phyloP scores from a whole-genome alignment of 35 echinoderm and acorn worm species.

The Acanthaster planci region DNA sequence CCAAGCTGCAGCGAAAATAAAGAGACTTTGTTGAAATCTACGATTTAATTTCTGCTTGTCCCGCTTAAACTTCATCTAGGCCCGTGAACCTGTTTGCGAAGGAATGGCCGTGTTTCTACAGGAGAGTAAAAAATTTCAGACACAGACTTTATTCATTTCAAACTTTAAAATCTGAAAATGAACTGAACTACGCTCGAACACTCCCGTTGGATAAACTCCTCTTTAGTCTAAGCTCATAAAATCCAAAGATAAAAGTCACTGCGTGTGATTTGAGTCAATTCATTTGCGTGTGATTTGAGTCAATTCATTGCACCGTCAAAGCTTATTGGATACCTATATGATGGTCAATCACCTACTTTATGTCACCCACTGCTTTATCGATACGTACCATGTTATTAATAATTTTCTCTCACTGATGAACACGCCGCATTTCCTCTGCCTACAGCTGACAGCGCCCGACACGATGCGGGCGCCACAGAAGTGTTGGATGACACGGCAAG shows the following conservation, averaged over 20 bases:
- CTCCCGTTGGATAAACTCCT: too few species aligned
- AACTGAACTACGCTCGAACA: too few species aligned
- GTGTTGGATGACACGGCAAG: neutral
- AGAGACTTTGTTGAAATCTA: neutral
- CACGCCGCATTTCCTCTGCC: neutral
- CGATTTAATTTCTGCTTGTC: neutral
- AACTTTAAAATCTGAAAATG: too few species aligned
- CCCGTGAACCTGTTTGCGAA: neutral
- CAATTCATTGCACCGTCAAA: too few species aligned
- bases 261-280: too few species aligned
- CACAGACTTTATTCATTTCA: too few species aligned
- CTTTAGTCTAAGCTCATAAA: too few species aligned
- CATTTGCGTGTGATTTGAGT: too few species aligned
- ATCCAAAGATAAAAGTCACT: too few species aligned
- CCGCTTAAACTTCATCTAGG: neutral
- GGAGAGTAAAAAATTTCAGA: neutral
- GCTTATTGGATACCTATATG: too few species aligned
- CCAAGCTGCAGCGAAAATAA: slow-evolving; percentile 47
- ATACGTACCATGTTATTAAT: slow-evolving; percentile 32
- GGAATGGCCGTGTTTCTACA: neutral
- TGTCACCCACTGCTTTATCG: neutral
- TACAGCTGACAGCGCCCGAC: neutral
- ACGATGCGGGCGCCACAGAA: neutral
- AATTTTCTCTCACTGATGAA: neutral
- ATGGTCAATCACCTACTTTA: too few species aligned